A percentile compares a stretch with the other conserved stretches of the same genome.
Evolutionary conservation across 2,888 invertebrate genomes (phyloP).

Genomic region (Xanthia icteritia): DNA sequence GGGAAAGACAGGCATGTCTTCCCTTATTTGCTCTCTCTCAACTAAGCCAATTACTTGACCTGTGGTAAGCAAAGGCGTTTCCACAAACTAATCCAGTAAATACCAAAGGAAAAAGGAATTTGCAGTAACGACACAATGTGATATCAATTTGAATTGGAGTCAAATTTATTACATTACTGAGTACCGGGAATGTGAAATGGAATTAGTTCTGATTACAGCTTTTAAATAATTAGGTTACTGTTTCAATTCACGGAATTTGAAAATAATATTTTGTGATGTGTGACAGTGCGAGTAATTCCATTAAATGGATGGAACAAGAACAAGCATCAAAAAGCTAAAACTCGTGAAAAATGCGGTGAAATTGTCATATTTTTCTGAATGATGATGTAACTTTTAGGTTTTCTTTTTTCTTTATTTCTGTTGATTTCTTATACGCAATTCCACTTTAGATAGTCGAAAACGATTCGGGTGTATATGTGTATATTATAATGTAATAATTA

Average conservation of each 20-base stretch:
- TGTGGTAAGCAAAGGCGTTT: not conserved
- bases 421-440: not conserved
- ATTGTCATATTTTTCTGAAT: not conserved
- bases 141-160: constrained; percentile 22
- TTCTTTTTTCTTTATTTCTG: too few species aligned
- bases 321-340: not conserved
- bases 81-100: constrained; percentile 9
- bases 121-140: not conserved
- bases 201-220: constrained; percentile 35
- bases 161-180: constrained; percentile 27
- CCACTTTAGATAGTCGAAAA: not conserved
- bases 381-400: too few species aligned
- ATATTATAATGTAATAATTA: not conserved
- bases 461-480: not conserved
- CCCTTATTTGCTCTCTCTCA: constrained; percentile 7
- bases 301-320: not conserved
- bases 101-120: constrained; percentile 1
- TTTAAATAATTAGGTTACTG: constrained; percentile 41
- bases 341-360: not conserved
- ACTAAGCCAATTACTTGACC: constrained; percentile 22
- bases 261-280: constrained; percentile 21
- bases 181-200: constrained; percentile 32
- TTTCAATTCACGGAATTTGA: constrained; percentile 33
- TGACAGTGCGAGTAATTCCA: not conserved
- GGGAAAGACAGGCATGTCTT: not conserved